Conservation (phyloP, 2,888 invertebrate genomes). For the Himalopsyche kuldschensis region DNA sequence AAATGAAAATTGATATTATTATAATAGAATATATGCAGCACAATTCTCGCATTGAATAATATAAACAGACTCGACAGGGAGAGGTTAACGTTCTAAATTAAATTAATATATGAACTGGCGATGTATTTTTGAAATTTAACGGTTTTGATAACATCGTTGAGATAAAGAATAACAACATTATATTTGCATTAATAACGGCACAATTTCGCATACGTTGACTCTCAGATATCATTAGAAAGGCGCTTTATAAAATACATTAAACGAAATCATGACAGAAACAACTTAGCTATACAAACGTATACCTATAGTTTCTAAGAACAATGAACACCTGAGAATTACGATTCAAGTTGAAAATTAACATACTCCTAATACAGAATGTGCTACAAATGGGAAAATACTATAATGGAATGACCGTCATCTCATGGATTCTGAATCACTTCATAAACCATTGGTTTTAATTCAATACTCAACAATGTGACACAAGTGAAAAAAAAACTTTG, state of each 20-base stretch:
- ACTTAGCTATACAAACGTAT: background rate
- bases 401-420: background rate
- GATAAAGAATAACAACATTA: background rate
- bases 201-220: background rate
- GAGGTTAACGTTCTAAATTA: no score
- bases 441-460: background rate
- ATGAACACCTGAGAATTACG: background rate
- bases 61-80: no score
- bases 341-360: background rate
- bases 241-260: conserved; percentile 16
- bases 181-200: background rate
- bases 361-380: background rate
- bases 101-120: background rate
- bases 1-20: no score
- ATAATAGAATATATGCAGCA: no score
- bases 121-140: background rate
- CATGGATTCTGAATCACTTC: background rate
- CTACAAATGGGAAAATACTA: background rate
- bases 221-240: conserved; percentile 15
- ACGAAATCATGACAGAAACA: conserved; percentile 11
- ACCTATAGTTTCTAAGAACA: background rate
- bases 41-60: no score
- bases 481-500: conserved; percentile 3
- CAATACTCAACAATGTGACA: background rate
- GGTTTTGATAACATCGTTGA: conserved; percentile 28